phyloP scores from a whole-genome alignment of 2,797 vertebrate genomes.

The Leptatherina wallacei region DNA sequence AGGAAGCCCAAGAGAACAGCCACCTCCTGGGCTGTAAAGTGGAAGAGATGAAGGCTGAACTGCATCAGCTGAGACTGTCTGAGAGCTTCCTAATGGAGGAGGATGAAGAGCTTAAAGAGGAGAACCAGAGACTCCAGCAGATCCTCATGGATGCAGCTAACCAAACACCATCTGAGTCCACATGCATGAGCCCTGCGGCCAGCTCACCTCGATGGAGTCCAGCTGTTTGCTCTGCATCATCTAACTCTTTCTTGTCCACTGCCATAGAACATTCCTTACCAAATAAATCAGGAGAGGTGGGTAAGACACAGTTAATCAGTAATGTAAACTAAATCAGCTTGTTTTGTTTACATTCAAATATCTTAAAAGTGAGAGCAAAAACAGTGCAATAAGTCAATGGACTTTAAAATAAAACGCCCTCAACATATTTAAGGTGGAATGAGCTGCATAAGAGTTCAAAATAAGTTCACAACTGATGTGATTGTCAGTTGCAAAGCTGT shows the following conservation, averaged over 20 bases:
- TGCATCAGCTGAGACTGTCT: slow-evolving; percentile 75
- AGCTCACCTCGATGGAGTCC: slow-evolving; percentile 6
- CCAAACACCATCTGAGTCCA: slow-evolving; percentile 40
- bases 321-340: no score
- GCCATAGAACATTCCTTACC: slow-evolving; percentile 10
- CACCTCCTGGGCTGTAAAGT: slow-evolving; percentile 77
- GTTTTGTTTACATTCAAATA: no score
- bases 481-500: not conserved
- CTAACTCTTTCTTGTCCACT: slow-evolving; percentile 4
- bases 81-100: slow-evolving; percentile 77
- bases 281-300: slow-evolving; percentile 49
- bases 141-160: slow-evolving; percentile 35
- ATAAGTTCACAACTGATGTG: not conserved
- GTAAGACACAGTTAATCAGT: slow-evolving; percentile 4
- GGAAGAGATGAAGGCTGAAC: slow-evolving; percentile 77
- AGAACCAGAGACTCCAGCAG: slow-evolving; percentile 76
- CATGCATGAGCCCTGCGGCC: not conserved
- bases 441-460: not conserved
- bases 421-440: not conserved
- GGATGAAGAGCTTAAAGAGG: slow-evolving; percentile 76
- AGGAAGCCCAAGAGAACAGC: slow-evolving; percentile 74
- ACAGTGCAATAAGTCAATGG: not conserved
- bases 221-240: slow-evolving; percentile 15
- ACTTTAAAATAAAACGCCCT: not conserved
- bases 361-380: not conserved